Percentiles rank a stretch among this genome's conserved stretches.
Conservation (phyloP, 2,113 vertebrate species). For the Eurystomus gularis region DNA sequence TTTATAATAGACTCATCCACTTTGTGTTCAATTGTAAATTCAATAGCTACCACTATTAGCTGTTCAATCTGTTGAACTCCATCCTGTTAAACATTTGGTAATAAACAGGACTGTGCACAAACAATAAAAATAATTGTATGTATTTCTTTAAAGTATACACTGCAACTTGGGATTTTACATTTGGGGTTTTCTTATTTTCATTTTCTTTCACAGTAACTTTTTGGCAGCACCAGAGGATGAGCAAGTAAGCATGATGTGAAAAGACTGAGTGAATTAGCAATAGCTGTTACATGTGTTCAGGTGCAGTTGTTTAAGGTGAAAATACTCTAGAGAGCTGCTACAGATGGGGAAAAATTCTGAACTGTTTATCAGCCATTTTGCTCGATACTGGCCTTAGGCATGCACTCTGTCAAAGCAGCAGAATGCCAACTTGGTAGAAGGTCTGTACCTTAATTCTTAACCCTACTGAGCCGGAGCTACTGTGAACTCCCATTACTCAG, state of each 20-base stretch:
- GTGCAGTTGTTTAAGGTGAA: not conserved
- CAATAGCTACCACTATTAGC: constrained; percentile 44
- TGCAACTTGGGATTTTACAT: not conserved
- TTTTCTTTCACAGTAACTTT: not conserved
- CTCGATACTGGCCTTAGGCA: not conserved
- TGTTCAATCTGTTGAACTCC: constrained; percentile 24
- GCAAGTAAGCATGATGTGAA: not conserved
- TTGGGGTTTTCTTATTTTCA: not conserved
- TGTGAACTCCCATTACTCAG: not conserved
- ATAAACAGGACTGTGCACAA: not conserved
- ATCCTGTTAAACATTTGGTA: constrained; percentile 6
- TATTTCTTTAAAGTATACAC: not conserved
- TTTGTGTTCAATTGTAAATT: constrained; percentile 60
- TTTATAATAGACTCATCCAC: constrained; percentile 54
- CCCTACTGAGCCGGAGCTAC: not conserved
- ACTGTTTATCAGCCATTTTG: not conserved
- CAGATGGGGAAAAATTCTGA: not conserved
- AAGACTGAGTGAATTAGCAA: not conserved
- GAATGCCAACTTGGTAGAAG: not conserved
- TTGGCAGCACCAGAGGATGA: not conserved
- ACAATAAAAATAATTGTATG: not conserved
- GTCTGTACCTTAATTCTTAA: not conserved
- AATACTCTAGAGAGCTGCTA: not conserved
- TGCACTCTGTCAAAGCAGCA: not conserved
- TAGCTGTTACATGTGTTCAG: not conserved